Conservation (phyloP, 2,888 invertebrate genomes). For the Allolobophora icterica region DNA sequence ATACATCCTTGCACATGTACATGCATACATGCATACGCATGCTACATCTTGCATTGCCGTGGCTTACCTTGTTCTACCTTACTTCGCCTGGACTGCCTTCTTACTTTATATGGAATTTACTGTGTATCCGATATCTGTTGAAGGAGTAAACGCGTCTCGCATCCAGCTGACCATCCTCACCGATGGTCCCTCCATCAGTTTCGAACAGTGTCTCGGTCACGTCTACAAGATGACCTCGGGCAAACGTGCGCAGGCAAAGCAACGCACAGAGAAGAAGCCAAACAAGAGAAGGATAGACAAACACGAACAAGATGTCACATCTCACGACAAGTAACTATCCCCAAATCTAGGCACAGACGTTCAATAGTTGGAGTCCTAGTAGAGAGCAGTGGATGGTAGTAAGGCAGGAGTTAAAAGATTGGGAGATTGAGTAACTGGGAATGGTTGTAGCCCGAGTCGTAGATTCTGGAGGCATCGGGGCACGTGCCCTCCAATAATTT, state of each 20-base stretch:
- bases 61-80: no score
- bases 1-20: no score
- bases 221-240: constrained; percentile 37
- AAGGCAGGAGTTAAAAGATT: no score
- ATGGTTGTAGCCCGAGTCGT: no score
- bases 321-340: background rate
- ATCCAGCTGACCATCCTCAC: constrained; percentile 36
- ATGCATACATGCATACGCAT: no score
- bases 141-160: constrained; percentile 39
- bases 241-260: background rate
- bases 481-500: no score
- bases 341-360: background rate
- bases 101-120: no score
- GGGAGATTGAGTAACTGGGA: no score
- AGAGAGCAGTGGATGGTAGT: no score
- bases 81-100: no score
- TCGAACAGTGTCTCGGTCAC: constrained; percentile 38
- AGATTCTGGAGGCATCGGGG: no score
- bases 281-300: background rate
- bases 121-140: background rate
- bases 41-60: no score
- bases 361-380: background rate
- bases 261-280: background rate
- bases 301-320: background rate
- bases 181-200: background rate